These are phyloP conservation scores for Drosophila jambulina DNA, from an alignment of 1,140 invertebrate species.

Conservation along the genomic window DNA sequence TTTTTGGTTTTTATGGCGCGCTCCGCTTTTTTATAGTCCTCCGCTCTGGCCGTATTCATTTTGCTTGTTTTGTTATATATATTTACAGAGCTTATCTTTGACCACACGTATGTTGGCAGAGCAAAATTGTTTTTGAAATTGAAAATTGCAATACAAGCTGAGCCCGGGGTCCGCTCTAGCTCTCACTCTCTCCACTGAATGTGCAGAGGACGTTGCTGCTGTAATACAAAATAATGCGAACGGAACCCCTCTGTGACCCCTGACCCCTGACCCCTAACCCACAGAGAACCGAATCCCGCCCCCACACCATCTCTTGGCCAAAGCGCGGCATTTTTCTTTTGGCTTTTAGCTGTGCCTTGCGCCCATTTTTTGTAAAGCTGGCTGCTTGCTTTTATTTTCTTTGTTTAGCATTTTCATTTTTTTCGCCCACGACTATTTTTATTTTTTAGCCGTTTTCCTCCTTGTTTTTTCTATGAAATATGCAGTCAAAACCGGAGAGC, in stretches of 20 bases:
- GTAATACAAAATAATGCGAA: conserved; percentile 79
- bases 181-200: conserved; percentile 11
- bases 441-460: conserved; percentile 26
- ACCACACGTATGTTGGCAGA: conserved; percentile 82
- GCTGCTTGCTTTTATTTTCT: conserved; percentile 71
- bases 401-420: conserved; percentile 78
- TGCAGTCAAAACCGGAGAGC: conserved; percentile 51
- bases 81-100: conserved; percentile 82
- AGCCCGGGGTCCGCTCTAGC: conserved; percentile 32
- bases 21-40: conserved; percentile 40
- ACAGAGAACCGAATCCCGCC: background rate
- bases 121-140: conserved; percentile 84
- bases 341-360: conserved; percentile 61
- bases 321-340: conserved; percentile 72
- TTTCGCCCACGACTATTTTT: conserved; percentile 42
- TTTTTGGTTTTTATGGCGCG: conserved; percentile 68
- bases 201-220: conserved; percentile 42
- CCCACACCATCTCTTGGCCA: background rate
- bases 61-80: conserved; percentile 47
- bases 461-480: conserved; percentile 60
- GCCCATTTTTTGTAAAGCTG: conserved; percentile 68
- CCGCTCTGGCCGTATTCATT: conserved; percentile 22
- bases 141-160: conserved; percentile 83
- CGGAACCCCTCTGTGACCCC: conserved; percentile 33
- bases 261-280: background rate